Conservation (phyloP, 1,140 invertebrate genomes). For the Chionoecetes opilio region DNA sequence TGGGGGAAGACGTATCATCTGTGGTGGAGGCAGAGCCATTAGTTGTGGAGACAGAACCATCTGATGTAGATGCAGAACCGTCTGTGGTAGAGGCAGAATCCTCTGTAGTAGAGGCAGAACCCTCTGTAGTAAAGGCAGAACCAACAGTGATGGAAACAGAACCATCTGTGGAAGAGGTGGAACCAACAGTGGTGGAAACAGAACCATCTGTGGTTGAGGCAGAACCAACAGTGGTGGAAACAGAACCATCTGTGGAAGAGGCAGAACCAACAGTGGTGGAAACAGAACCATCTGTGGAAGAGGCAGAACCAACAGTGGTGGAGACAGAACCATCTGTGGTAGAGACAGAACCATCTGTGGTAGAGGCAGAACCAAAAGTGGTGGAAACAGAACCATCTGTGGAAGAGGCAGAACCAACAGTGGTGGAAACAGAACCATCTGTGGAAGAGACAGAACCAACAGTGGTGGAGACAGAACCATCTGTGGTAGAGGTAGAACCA, state of each 20-base stretch:
- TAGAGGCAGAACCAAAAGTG: not conserved
- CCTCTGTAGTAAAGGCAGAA: no score
- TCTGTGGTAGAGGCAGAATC: no score
- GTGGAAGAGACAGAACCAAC: no score
- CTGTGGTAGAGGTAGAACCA: no score
- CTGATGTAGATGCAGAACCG: no score
- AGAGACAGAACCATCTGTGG: not conserved
- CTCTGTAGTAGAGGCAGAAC: no score
- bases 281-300: not conserved
- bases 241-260: not conserved
- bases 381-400: not conserved
- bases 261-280: not conserved
- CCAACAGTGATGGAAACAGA: no score
- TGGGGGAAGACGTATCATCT: not conserved
- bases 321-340: no score
- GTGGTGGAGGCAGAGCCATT: not conserved
- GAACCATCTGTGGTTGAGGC: no score
- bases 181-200: not conserved
- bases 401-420: no score
- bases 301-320: not conserved
- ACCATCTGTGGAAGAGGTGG: not conserved
- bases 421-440: no score
- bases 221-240: not conserved
- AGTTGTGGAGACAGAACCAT: not conserved
- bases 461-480: no score